Percentiles rank a stretch among this genome's conserved stretches.
phyloP scores from a whole-genome alignment of 92 coral and sea anemone species.

The Paramuricea clavata region DNA sequence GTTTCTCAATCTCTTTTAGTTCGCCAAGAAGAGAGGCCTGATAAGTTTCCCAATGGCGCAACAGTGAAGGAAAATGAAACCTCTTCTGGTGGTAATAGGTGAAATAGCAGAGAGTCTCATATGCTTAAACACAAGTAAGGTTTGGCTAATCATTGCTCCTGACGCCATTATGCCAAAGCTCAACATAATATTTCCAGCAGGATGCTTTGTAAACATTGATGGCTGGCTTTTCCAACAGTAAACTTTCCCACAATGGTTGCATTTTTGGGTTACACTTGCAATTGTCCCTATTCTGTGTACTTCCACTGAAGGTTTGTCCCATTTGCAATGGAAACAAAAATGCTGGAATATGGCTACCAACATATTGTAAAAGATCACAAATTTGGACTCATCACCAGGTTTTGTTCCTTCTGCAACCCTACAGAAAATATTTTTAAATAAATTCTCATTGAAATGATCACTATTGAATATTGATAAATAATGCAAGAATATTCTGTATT shows the following conservation, averaged over 20 bases:
- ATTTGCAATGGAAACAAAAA: slow-evolving; percentile 60
- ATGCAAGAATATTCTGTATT: background rate
- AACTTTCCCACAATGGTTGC: slow-evolving; percentile 17
- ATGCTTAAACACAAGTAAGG: slow-evolving; percentile 35
- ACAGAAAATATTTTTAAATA: background rate
- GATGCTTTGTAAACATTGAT: slow-evolving; percentile 32
- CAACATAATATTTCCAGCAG: slow-evolving; percentile 59
- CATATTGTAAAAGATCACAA: slow-evolving; percentile 46
- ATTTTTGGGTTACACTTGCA: slow-evolving; percentile 31
- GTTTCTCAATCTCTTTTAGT: slow-evolving; percentile 35
- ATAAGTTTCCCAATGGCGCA: slow-evolving; percentile 44
- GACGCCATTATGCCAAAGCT: slow-evolving; percentile 52
- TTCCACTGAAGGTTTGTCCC: slow-evolving; percentile 26
- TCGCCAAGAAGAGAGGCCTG: background rate
- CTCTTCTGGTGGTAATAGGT: slow-evolving; percentile 33
- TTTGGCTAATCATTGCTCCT: slow-evolving; percentile 54
- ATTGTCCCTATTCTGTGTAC: slow-evolving; percentile 43
- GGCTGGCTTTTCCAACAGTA: slow-evolving; percentile 51
- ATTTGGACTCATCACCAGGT: slow-evolving; percentile 27
- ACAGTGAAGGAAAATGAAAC: slow-evolving; percentile 50
- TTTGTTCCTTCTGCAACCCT: background rate
- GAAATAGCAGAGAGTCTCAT: slow-evolving; percentile 41
- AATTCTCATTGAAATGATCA: background rate
- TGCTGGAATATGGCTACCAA: slow-evolving; percentile 20
- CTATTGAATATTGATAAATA: background rate